Conservation (phyloP, 1,140 invertebrate genomes). For the Pissodes strobi region DNA sequence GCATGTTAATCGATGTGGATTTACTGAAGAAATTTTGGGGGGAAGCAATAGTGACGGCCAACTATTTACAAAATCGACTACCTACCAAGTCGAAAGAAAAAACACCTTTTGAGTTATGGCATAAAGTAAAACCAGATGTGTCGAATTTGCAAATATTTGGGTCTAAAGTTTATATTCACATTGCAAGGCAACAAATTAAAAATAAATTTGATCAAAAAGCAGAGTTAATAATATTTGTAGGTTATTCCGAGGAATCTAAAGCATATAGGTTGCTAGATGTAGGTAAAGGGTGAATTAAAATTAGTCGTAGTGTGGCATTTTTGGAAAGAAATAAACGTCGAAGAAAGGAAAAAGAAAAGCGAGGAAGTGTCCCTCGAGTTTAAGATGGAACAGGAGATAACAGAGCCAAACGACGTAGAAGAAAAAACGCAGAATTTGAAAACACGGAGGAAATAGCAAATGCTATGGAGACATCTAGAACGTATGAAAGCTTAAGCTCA, state of each 20-base stretch:
- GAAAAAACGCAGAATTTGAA: background rate
- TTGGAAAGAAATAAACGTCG: background rate
- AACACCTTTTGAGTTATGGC: too few relatives aligned
- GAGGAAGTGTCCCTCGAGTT: background rate
- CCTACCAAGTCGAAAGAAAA: too few relatives aligned
- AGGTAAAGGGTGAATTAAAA: background rate
- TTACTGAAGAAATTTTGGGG: too few relatives aligned
- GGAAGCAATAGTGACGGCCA: too few relatives aligned
- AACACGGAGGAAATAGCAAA: background rate
- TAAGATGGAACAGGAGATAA: background rate
- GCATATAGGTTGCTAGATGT: background rate
- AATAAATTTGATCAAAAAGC: slow-evolving; percentile 5
- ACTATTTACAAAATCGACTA: too few relatives aligned
- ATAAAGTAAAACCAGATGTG: too few relatives aligned
- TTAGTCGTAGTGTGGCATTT: background rate
- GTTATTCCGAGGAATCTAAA: too few relatives aligned
- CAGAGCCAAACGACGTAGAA: background rate
- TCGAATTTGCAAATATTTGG: too few relatives aligned
- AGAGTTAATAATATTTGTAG: background rate
- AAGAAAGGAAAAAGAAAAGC: too few relatives aligned
- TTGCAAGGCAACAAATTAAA: background rate
- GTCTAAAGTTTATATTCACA: too few relatives aligned
- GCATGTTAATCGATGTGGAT: too few relatives aligned
- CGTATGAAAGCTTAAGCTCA: too few relatives aligned
- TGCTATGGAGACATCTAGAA: background rate